A percentile compares a stretch with the other conserved stretches of the same genome.
Evolutionary conservation across 2,113 vertebrate genomes (phyloP).

Genomic region (Xiphophorus couchianus): DNA sequence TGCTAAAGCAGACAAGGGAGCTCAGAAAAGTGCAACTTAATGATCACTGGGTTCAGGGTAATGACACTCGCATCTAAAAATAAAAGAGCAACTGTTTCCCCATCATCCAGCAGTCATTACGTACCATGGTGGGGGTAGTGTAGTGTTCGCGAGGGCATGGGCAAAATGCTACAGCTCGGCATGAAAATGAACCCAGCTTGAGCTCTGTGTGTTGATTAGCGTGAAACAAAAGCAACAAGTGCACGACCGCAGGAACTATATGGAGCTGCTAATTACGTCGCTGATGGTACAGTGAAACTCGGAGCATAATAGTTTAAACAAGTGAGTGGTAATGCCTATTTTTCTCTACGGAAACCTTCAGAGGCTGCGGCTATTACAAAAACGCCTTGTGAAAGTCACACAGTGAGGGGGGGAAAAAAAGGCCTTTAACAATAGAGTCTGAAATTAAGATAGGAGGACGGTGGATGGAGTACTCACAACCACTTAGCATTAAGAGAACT

Average conservation of each 20-base stretch:
- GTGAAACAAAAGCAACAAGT: constrained; percentile 45
- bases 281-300: constrained; percentile 38
- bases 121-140: constrained; percentile 15
- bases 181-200: constrained; percentile 27
- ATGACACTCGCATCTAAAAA: constrained; percentile 50
- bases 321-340: constrained; percentile 1
- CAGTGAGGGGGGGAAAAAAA: not conserved
- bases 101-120: constrained; percentile 31
- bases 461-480: not conserved
- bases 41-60: constrained; percentile 24
- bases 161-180: constrained; percentile 28
- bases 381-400: constrained; percentile 6
- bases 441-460: not conserved
- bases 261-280: constrained; percentile 42
- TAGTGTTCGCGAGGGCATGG: constrained; percentile 25
- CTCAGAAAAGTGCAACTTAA: constrained; percentile 29
- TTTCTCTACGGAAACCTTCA: constrained; percentile 21
- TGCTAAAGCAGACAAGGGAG: constrained; percentile 5
- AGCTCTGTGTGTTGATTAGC: constrained; percentile 30
- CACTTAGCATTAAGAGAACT: not conserved
- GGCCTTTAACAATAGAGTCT: not conserved
- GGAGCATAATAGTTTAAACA: constrained; percentile 29
- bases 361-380: constrained; percentile 13
- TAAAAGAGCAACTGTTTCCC: constrained; percentile 53
- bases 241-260: constrained; percentile 16